Evolutionary conservation across 92 coral and sea anemone genomes (phyloP).

Genomic region (Chrysogorgia sp.): DNA sequence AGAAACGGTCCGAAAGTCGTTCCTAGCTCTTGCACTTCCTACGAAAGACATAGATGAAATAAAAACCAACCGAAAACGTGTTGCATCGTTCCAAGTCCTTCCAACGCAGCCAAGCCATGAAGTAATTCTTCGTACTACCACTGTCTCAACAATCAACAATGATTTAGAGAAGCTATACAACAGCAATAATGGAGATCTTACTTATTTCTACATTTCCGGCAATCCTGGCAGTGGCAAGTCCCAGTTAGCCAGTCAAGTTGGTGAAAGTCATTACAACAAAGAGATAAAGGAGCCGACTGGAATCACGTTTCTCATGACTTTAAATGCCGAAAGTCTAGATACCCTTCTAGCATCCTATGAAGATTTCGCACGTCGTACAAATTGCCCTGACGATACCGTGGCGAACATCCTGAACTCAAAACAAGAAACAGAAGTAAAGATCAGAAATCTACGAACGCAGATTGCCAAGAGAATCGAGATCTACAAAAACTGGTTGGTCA

Average conservation of each 20-base stretch:
- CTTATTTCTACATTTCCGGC: no score
- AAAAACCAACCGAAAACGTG: neutral
- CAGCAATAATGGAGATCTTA: no score
- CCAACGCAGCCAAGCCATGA: constrained; percentile 57
- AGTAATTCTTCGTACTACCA: neutral
- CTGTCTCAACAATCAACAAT: constrained; percentile 12
- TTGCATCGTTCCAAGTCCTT: constrained; percentile 17
- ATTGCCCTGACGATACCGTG: constrained; percentile 44
- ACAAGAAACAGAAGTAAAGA: no score
- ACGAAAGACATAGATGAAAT: no score
- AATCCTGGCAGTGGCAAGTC: no score
- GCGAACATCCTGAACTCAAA: constrained; percentile 45
- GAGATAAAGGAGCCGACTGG: constrained; percentile 16
- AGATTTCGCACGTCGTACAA: constrained; percentile 40
- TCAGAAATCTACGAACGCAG: no score
- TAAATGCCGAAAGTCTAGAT: no score
- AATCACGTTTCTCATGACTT: constrained; percentile 47
- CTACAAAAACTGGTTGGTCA: no score
- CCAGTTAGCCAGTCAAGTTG: constrained; percentile 43
- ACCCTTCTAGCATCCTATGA: no score
- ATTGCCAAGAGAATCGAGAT: no score
- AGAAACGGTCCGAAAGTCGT: no score
- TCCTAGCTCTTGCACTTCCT: no score
- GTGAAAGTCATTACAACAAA: constrained; percentile 12
- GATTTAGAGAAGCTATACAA: constrained; percentile 13